Evolutionary conservation across 2,797 vertebrate species (phyloP), one percentile per base, ranked within the genome.

Genomic region (Nyctalus aviator): DNA sequence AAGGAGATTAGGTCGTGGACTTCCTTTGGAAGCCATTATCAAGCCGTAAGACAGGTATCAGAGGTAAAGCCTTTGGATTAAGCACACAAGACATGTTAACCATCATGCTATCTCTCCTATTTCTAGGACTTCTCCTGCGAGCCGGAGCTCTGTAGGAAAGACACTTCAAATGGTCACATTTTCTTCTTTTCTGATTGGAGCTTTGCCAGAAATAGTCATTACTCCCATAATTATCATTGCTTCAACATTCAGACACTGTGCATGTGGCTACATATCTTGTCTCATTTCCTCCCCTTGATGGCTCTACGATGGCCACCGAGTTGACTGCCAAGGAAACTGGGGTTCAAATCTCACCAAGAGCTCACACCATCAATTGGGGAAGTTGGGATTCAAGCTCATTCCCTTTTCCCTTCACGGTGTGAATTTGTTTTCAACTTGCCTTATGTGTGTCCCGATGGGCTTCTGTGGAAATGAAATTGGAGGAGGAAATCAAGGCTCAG

Each of bases 281-380:
- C 59, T 85, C 14, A 2, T n/a, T 14, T 35, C 59, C 25, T 32
- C 21, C 32, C 82, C 18, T 5, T 1, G 0, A 18, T 17, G 11
- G 15, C 13, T 59, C n/a, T 21, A 4, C 21, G 12, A 10, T 9
- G 17, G 11, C 62, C 62, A 17, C 41, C 1, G 0, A 0, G 53
- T 48, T 77, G n/a, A 77, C 32, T 91, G 55, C 0, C 5, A 3
- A 84, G 55, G 55, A 72, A 62, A 9, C n/a, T 25, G 7, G 11
- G 17, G 2, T 30, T n/a, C 72, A 20, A 2, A 10, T 30, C 12
- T 76, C 7, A 21, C 30, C 46, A 35, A 55, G 25, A 83, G 66
- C 41, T 94, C 27, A 48, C 59, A 57, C 15, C 20, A 23, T 30
- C 25, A 55, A 68, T 25, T 73, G 27, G 73, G 21, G 41, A 35